Conservation (phyloP, 2,888 invertebrate genomes). For the Pantelozetes paolii region DNA sequence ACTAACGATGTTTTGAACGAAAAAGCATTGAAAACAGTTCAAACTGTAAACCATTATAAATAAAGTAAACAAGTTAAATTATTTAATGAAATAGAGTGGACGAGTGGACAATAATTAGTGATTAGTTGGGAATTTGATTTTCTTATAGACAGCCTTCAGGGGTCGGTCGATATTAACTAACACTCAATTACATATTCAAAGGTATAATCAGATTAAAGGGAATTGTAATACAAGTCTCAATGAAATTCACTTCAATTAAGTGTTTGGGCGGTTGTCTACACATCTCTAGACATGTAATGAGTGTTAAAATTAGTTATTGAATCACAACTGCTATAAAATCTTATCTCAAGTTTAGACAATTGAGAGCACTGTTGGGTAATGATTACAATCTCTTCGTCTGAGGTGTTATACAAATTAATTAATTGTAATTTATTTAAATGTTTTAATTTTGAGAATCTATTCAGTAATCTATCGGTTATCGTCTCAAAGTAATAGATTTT, state of each 20-base stretch:
- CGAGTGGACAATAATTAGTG: too few relatives aligned
- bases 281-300: conserved; percentile 18
- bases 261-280: neutral
- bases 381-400: neutral
- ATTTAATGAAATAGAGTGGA: too few relatives aligned
- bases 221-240: conserved; percentile 21
- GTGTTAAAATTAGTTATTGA: conserved; percentile 24
- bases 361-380: conserved; percentile 8
- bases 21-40: too few relatives aligned
- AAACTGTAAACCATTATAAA: too few relatives aligned
- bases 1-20: too few relatives aligned
- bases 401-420: conserved; percentile 21
- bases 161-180: conserved; percentile 28
- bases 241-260: conserved; percentile 19
- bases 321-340: conserved; percentile 25
- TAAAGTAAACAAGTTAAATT: too few relatives aligned
- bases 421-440: conserved; percentile 14
- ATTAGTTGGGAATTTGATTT: too few relatives aligned
- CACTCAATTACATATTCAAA: conserved; percentile 9
- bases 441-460: conserved; percentile 16
- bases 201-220: conserved; percentile 13
- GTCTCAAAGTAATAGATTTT: conserved; percentile 8
- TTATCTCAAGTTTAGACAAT: conserved; percentile 1
- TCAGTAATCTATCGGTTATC: conserved; percentile 13
- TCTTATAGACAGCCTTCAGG: too few relatives aligned